phyloP scores from a whole-genome alignment of 2,888 invertebrate genomes.

The Yponomeuta sedellus region DNA sequence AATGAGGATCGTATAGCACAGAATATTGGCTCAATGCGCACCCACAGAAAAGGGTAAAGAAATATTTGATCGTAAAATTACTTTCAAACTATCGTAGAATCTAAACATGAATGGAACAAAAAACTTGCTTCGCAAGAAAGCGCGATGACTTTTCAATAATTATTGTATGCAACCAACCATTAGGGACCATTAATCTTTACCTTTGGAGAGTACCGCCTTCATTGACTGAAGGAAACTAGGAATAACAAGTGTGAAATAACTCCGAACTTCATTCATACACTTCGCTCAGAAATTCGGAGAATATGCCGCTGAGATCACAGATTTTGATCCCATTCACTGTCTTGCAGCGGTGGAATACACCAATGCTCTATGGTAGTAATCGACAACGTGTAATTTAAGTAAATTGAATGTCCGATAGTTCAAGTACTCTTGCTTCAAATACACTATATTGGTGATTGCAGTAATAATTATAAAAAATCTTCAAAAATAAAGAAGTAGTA shows the following conservation, averaged over 20 bases:
- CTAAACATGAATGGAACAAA: conserved; percentile 42
- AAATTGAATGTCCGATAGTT: no score
- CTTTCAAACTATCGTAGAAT: conserved; percentile 39
- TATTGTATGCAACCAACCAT: conserved; percentile 27
- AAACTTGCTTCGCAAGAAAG: neutral
- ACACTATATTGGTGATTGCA: no score
- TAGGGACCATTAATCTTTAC: conserved; percentile 38
- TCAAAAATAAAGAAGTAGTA: no score
- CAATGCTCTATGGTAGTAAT: no score
- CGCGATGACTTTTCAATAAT: neutral
- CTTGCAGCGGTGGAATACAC: neutral
- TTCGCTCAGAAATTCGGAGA: conserved; percentile 41
- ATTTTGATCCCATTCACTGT: neutral
- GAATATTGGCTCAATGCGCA: neutral
- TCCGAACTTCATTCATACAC: conserved; percentile 43
- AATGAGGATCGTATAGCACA: conserved; percentile 14
- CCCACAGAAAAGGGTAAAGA: neutral
- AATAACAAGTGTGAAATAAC: conserved; percentile 2
- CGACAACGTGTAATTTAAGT: no score
- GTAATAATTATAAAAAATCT: no score
- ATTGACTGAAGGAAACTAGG: conserved; percentile 23
- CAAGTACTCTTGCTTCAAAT: no score
- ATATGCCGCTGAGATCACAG: neutral
- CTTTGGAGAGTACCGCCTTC: conserved; percentile 31
- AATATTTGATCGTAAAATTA: conserved; percentile 29